Evolutionary conservation across 2,797 vertebrate species (phyloP), one percentile per base, ranked within the genome.

Genomic region (Tamandua tetradactyla): DNA sequence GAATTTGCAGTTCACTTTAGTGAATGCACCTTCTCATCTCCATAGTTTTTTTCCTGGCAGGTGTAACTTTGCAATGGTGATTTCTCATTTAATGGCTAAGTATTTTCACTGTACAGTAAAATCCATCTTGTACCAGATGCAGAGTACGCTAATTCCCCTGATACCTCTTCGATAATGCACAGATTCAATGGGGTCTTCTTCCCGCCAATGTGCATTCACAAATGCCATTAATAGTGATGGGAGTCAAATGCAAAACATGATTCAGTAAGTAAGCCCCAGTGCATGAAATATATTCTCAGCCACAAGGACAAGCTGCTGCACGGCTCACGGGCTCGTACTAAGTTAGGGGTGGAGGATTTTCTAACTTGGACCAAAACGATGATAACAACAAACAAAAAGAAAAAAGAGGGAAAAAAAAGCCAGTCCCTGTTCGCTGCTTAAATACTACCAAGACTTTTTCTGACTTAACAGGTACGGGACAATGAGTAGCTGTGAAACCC

Each of bases 191-290:
- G 95, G 88, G 96, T 97, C 97, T 97, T 94, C 95, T 98, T 98
- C 98, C 97, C 94, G 71, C 97, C 97, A 97, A 95, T 94, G 96
- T 92, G 79, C 85, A 88, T 97, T 98, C 96, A 95, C 97, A 98
- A 98, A 97, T 96, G 97, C 97, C 97, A 98, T 97, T 98, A 98
- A 97, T 94, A 87, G 98, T 97, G 98, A 98, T 97, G 96, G 95
- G 95, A 98, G 97, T 97, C 97, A 97, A 97, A 96, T 96, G 96
- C 97, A 98, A 96, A 97, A 81, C 84, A 93, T 61, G 95, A 84
- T 78, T 97, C 89, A 87, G 96, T 96, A 98, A 97, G 91, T 68
- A 96, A 96, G 96, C 97, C 95, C 95, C 89, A 96, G 97, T 95
- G 97, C 97, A 95, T 96, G 97, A 98, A 97, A 97, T 91, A 87